Evolutionary conservation across 2,113 vertebrate genomes (phyloP), one percentile per base, ranked within the genome.

Genomic region (Camelus bactrianus): DNA sequence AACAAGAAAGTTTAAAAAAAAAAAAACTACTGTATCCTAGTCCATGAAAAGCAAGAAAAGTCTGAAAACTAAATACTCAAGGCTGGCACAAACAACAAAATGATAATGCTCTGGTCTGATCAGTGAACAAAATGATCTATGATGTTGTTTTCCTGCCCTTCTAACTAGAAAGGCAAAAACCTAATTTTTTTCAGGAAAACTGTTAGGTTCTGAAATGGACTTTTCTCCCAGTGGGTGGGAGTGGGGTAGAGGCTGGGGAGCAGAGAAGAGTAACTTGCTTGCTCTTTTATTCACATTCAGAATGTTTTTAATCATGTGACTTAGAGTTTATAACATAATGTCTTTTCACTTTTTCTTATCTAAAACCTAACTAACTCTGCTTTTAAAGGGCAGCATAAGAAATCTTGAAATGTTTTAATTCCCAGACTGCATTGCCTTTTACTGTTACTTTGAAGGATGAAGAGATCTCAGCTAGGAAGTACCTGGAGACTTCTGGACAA

Each of bases 321-420:
- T 35, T 77, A 91, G 17, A 28, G 67, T 89, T 95, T 80, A 50
- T 64, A 91, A 46, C 48, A 77, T 28, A 80, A 58, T 56, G 89
- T n/a, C 17, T 28, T 89, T 91, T 83, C 69, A 89, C 24, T 87
- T 73, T 48, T 86, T 77, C 87, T 81, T 38, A 83, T 84, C 54
- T 62, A 69, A 94, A 95, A 93, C 91, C 54, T 89, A 32, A 28
- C 28, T 24, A 54, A 91, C 50, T 93, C 38, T 82, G 48, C 86
- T 97, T 20, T 83, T 94, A 98, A 98, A 98, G 97, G 95, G 96
- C 96, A 97, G 62, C 14, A 17, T 96, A 92, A 97, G 93, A 97
- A 97, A 98, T 97, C 95, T 93, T 91, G 54, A 67, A 89, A 94
- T 14, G 62, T 79, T 94, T 95, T 80, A 94, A 97, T 97, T 97